These are phyloP conservation scores for Parasteatoda lunata DNA, from an alignment of 2,888 invertebrate species.

Conservation along the genomic window DNA sequence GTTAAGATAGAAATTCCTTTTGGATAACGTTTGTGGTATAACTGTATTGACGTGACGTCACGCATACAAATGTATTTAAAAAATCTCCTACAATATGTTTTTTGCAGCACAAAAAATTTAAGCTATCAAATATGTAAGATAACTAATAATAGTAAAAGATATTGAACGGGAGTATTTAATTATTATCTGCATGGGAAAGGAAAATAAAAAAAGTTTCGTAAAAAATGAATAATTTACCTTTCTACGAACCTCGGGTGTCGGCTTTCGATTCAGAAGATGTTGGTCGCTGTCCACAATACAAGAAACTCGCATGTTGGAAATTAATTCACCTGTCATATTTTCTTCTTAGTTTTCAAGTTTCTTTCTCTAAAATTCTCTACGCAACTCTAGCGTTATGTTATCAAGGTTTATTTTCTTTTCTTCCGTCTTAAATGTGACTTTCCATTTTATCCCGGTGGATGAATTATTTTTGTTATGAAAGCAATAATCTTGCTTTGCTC, in stretches of 20 bases:
- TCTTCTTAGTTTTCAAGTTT: conserved; percentile 10
- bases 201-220: neutral
- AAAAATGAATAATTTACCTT: conserved; percentile 30
- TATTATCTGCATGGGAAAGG: no score
- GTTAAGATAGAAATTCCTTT: no score
- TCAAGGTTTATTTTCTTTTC: neutral
- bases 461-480: conserved; percentile 7
- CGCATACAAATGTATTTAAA: no score
- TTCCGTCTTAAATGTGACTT: conserved; percentile 7
- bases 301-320: conserved; percentile 26
- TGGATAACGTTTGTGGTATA: no score
- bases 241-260: neutral
- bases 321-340: conserved; percentile 10
- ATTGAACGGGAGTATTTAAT: no score
- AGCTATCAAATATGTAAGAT: no score
- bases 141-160: no score
- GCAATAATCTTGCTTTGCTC: neutral
- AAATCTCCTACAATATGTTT: no score
- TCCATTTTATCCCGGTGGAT: conserved; percentile 1
- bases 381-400: neutral
- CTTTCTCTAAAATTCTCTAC: neutral
- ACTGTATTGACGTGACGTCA: no score
- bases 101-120: no score
- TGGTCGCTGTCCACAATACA: conserved; percentile 10
- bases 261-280: neutral